Base-by-base conservation (phyloP, 2,888 invertebrate genomes). In the Fragum sueziense region DNA sequence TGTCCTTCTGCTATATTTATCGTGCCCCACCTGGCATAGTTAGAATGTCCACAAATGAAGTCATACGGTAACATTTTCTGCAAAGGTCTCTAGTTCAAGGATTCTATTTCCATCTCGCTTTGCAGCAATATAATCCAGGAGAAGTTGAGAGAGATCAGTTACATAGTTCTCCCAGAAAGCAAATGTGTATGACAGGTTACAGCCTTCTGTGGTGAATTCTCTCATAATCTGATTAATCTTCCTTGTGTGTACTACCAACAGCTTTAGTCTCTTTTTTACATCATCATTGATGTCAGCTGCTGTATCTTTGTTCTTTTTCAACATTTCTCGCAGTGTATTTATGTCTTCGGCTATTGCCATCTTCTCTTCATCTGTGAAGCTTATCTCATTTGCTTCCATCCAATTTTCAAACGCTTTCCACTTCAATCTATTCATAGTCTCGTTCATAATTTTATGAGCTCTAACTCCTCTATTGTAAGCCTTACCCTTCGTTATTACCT, bases 401-500 rank as follows among this genome's bases (percentile, higher is more conserved):
- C 69, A 70, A 14, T 74, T 33, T n/a, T 62, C 33, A 62, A 62
- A 69, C 31, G 59, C 51, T 14, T 27, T 37, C 68, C 69, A 61
- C 29, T 61, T 75, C 6, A 69, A 51, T 54, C 52, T 59, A 14
- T 51, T 2, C 61, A 69, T 69, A 34, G 61, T 1, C 31, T 74
- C 74, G 33, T 69, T 69, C 1, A 69, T 2, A 20, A 54, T 33
- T 69, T 69, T 74, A 69, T 69, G 74, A 31, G 61, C n/a, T 31
- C 71, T 37, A 20, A 79, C 71, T 27, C 79, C 57, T 41, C 74
- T 52, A 67, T 79, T 74, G 37, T 79, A 79, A 2, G 74, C 20
- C 33, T 74, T 78, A 7, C 74, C 69, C 47, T 74, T 74, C 67
- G 52, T 37, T 11, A 74, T 59, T 1, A 47, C 74, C 17, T 68